These are phyloP conservation scores for Phrynosoma blainvillii DNA, from an alignment of 2,113 vertebrate genomes.

Conservation along the genomic window DNA sequence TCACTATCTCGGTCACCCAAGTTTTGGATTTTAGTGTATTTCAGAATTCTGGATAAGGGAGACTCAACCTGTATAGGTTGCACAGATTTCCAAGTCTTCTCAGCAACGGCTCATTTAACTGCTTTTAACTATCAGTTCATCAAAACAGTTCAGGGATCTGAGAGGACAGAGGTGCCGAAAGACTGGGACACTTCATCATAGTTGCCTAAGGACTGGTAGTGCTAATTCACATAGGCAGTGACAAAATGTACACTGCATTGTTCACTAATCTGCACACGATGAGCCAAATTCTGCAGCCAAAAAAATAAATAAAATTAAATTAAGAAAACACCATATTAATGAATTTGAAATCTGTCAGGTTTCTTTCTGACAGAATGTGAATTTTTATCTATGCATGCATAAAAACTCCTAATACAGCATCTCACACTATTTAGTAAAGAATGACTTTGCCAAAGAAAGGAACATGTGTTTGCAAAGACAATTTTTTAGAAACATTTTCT, in stretches of 20 bases:
- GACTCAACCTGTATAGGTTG: too few relatives aligned
- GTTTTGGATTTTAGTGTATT: too few relatives aligned
- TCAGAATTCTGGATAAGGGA: too few relatives aligned
- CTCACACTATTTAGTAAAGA: not conserved
- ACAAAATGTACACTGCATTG: not conserved
- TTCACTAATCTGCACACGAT: not conserved
- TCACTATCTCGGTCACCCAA: too few relatives aligned
- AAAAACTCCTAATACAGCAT: not conserved
- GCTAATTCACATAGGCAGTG: constrained; percentile 3
- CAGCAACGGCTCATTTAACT: constrained; percentile 30
- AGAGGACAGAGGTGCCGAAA: constrained; percentile 61
- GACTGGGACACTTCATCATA: constrained; percentile 53
- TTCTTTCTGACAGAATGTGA: not conserved
- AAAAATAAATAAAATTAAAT: not conserved
- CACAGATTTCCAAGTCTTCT: not conserved
- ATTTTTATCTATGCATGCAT: not conserved
- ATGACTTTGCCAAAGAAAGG: not conserved
- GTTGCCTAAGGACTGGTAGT: constrained; percentile 49
- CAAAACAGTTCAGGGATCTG: constrained; percentile 56
- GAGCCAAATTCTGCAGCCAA: not conserved
- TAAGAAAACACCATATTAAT: not conserved
- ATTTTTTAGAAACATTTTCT: not conserved
- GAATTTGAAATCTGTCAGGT: not conserved
- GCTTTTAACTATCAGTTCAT: constrained; percentile 55
- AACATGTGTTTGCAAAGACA: not conserved